These are phyloP conservation scores for Salvelinus namaycush DNA, from an alignment of 2,113 vertebrate genomes.

Conservation along the genomic window DNA sequence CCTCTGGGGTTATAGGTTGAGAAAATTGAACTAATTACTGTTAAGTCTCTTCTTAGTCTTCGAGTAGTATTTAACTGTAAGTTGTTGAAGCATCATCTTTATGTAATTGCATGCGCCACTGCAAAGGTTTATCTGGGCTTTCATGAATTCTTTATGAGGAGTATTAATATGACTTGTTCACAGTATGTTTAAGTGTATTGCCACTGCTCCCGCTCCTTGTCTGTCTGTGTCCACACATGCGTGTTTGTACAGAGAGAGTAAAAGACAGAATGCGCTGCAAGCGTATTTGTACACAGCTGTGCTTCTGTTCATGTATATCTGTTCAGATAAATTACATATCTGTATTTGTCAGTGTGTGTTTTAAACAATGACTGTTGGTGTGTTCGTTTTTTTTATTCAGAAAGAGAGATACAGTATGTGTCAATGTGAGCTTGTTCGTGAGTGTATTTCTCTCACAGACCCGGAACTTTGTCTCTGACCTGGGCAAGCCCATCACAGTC, in stretches of 20 bases:
- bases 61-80: neutral
- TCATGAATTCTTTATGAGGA: conserved; percentile 46
- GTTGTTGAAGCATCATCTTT: conserved; percentile 14
- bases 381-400: too few species aligned
- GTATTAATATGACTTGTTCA: conserved; percentile 36
- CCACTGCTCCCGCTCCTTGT: too few species aligned
- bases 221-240: too few species aligned
- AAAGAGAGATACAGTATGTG: too few species aligned
- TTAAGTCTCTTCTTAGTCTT: conserved; percentile 8
- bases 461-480: conserved; percentile 13
- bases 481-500: conserved; percentile 29
- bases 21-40: neutral
- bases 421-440: neutral
- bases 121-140: conserved; percentile 49
- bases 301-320: too few species aligned
- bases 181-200: conserved; percentile 17
- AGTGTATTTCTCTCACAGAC: conserved; percentile 6
- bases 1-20: neutral
- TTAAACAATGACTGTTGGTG: too few species aligned
- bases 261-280: too few species aligned
- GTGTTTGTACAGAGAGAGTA: too few species aligned
- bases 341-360: too few species aligned
- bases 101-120: conserved; percentile 37
- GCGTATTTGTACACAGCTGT: too few species aligned
- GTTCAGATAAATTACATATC: too few species aligned